A percentile compares a stretch with the other conserved stretches of the same genome.
Evolutionary conservation across 1,140 invertebrate genomes (phyloP).

Genomic region (Triops longicaudatus): DNA sequence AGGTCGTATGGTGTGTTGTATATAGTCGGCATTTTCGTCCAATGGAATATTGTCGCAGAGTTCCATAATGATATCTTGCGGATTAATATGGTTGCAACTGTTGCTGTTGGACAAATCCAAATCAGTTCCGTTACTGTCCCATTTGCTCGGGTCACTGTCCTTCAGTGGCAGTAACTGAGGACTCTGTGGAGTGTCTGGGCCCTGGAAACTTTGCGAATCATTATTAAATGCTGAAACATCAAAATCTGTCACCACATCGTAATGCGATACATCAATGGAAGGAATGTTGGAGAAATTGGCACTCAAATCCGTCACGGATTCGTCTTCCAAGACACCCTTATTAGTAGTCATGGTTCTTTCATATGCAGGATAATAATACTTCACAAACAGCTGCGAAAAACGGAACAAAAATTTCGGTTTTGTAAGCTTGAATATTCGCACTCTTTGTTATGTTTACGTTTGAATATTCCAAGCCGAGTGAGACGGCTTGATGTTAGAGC

Average conservation of each 20-base stretch:
- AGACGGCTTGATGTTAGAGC: not conserved
- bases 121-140: not conserved
- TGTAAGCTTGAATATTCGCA: too few relatives aligned
- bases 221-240: not conserved
- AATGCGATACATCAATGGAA: not conserved
- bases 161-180: not conserved
- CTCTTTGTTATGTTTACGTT: not conserved
- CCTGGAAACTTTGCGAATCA: not conserved
- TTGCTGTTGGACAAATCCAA: not conserved
- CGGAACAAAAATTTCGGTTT: not conserved
- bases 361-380: not conserved
- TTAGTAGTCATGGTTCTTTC: not conserved
- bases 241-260: not conserved
- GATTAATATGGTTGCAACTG: not conserved
- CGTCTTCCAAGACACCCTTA: not conserved
- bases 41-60: not conserved
- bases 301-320: not conserved
- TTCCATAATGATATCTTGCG: not conserved
- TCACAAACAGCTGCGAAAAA: not conserved
- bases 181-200: not conserved
- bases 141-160: not conserved
- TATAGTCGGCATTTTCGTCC: conserved; percentile 39
- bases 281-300: conserved; percentile 7
- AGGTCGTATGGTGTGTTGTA: conserved; percentile 55
- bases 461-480: not conserved